phyloP scores from a whole-genome alignment of 2,113 vertebrate species.

The Gasterosteus nipponicus region DNA sequence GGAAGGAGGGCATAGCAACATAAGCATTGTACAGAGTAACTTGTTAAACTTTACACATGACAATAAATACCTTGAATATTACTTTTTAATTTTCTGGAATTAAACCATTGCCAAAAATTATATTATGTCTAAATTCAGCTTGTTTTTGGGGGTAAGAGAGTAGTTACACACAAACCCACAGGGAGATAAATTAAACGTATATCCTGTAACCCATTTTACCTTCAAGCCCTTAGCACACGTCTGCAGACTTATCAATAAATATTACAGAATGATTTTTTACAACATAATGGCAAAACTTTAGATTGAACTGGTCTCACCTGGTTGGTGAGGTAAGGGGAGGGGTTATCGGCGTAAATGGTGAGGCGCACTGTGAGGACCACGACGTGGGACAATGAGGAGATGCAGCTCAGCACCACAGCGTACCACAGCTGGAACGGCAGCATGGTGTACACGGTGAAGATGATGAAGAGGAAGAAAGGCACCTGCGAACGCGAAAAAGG shows the following conservation, averaged over 20 bases:
- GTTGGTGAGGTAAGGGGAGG: slow-evolving; percentile 44
- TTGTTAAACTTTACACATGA: no score
- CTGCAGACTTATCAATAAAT: neutral
- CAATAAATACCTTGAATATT: no score
- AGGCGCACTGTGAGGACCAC: slow-evolving; percentile 79
- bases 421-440: slow-evolving; percentile 89
- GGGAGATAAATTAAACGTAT: neutral
- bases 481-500: slow-evolving; percentile 80
- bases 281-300: neutral
- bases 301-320: slow-evolving; percentile 81
- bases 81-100: neutral
- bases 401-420: slow-evolving; percentile 82
- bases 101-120: neutral
- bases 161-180: neutral
- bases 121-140: neutral
- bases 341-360: neutral
- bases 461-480: slow-evolving; percentile 94
- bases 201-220: neutral
- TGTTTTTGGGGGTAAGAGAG: neutral
- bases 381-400: slow-evolving; percentile 89
- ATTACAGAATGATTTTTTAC: neutral
- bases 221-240: neutral
- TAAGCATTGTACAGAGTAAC: no score
- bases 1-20: no score
- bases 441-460: slow-evolving; percentile 94